phyloP scores from a whole-genome alignment of 2,888 invertebrate species.

The Lycocerus yunnanus region DNA sequence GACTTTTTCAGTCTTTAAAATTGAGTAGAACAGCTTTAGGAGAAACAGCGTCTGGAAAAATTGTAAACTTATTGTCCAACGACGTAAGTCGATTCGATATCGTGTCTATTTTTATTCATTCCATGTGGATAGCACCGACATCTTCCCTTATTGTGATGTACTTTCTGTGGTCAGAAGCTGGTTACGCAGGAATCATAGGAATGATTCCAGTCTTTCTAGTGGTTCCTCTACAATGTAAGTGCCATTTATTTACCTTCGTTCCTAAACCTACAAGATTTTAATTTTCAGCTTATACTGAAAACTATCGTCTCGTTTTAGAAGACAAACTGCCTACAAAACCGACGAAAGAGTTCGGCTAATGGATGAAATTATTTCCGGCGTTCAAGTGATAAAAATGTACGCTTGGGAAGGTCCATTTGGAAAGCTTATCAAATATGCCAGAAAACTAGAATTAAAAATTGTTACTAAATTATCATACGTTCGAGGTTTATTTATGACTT shows the following conservation, averaged over 20 bases:
- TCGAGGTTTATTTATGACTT: constrained; percentile 71
- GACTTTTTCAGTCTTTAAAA: constrained; percentile 64
- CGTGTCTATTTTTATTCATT: constrained; percentile 81
- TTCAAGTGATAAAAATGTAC: constrained; percentile 84
- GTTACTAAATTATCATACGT: constrained; percentile 67
- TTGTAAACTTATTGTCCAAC: constrained; percentile 91
- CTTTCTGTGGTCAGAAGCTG: constrained; percentile 77
- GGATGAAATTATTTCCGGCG: constrained; percentile 93
- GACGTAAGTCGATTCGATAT: constrained; percentile 92
- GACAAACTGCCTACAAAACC: constrained; percentile 81
- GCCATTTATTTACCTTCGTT: not conserved
- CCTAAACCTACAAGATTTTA: constrained; percentile 34
- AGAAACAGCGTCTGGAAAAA: constrained; percentile 82
- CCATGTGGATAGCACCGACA: constrained; percentile 83
- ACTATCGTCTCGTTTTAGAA: constrained; percentile 68
- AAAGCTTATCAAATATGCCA: constrained; percentile 62
- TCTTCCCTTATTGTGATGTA: constrained; percentile 71
- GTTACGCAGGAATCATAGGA: constrained; percentile 76
- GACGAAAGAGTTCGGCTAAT: constrained; percentile 90
- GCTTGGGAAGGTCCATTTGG: constrained; percentile 76
- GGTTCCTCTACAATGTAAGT: constrained; percentile 80
- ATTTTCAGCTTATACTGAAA: constrained; percentile 64
- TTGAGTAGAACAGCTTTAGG: constrained; percentile 73
- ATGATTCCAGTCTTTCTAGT: constrained; percentile 77
- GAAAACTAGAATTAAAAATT: constrained; percentile 62